A percentile compares a stretch with the other conserved stretches of the same genome.
phyloP scores from a whole-genome alignment of 2,113 vertebrate species.

The Passer domesticus region DNA sequence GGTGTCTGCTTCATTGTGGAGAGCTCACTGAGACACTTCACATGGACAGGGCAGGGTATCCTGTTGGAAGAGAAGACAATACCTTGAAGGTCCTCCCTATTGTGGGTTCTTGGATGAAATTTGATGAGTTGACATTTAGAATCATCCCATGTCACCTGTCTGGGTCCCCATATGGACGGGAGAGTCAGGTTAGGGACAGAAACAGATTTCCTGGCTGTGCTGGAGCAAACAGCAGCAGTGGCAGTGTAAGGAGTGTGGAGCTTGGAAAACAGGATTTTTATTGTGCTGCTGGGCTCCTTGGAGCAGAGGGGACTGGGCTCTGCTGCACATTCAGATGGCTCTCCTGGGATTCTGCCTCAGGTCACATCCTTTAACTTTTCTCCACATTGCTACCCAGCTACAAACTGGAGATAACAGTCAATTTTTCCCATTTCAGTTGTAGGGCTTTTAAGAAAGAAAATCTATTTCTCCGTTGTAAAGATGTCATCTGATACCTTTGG shows the following conservation, averaged over 20 bases:
- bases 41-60: background rate
- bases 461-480: background rate
- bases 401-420: background rate
- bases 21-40: background rate
- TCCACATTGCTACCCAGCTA: background rate
- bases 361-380: background rate
- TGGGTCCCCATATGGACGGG: background rate
- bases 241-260: rapidly evolving
- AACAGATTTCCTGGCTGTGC: background rate
- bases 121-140: background rate
- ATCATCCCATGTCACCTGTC: too few species aligned
- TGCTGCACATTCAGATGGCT: background rate
- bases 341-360: background rate
- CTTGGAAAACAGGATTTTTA: background rate
- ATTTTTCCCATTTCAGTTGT: background rate
- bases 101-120: background rate
- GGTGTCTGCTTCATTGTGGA: background rate
- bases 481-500: background rate
- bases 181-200: background rate
- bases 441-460: background rate
- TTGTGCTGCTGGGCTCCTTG: background rate
- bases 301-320: background rate
- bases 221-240: background rate
- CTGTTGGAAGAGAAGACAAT: background rate
- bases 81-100: background rate